phyloP scores from a whole-genome alignment of 2,113 vertebrate genomes.

The Chionomys nivalis region DNA sequence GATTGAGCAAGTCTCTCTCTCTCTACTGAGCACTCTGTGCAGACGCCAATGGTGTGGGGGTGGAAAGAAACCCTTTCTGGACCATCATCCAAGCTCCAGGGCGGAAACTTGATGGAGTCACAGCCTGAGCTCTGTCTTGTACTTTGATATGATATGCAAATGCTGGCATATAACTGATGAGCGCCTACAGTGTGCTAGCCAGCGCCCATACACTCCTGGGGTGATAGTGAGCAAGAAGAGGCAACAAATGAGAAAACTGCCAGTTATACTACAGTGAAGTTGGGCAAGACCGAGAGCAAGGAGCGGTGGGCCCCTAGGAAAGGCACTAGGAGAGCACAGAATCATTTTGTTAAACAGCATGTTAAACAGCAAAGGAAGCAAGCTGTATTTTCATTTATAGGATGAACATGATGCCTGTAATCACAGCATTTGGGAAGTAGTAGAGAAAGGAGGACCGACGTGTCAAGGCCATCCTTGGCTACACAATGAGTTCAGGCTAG shows the following conservation, averaged over 20 bases:
- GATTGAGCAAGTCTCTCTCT: constrained; percentile 43
- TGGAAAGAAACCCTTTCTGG: background rate
- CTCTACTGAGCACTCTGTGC: background rate
- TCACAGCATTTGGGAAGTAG: background rate
- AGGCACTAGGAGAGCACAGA: background rate
- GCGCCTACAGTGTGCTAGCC: background rate
- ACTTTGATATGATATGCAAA: background rate
- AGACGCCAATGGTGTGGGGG: background rate
- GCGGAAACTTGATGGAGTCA: background rate
- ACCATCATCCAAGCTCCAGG: background rate
- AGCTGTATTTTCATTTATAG: background rate
- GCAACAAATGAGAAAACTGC: background rate
- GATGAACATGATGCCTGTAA: background rate
- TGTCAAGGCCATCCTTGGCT: background rate
- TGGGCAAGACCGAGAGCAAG: accelerated
- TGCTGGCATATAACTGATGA: background rate
- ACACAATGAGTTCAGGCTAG: background rate
- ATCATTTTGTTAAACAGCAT: background rate
- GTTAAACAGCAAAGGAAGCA: background rate
- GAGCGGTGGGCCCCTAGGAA: background rate
- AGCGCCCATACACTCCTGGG: background rate
- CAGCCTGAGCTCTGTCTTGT: background rate
- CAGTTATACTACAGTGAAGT: accelerated
- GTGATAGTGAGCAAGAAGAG: background rate
- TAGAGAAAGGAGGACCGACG: background rate